Conservation (phyloP, 2,113 vertebrate species). For the Phrynocephalus versicolor region DNA sequence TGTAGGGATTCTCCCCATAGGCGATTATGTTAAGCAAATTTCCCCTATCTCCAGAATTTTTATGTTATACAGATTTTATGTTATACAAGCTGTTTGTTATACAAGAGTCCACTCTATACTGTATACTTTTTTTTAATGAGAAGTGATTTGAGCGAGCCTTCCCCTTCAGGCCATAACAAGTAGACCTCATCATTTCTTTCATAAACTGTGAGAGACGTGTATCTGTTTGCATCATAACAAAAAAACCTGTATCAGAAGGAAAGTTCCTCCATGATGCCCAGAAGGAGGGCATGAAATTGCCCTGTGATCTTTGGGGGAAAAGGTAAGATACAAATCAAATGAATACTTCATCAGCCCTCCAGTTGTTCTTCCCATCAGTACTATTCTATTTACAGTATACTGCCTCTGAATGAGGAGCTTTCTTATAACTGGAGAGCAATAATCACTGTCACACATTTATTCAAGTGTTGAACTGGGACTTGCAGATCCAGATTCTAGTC, state of each 20-base stretch:
- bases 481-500: no score
- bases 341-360: background rate
- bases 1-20: no score
- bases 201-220: no score
- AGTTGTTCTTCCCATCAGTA: background rate
- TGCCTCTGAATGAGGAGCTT: background rate
- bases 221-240: background rate
- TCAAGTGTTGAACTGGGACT: no score
- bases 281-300: background rate
- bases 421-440: background rate
- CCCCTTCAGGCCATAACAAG: background rate
- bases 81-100: no score
- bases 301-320: background rate
- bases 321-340: background rate
- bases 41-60: no score
- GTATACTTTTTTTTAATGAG: no score
- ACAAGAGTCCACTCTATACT: no score
- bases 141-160: no score
- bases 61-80: no score
- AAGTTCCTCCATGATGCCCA: background rate
- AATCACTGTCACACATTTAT: no score
- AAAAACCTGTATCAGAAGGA: background rate
- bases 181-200: background rate
- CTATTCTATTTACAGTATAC: background rate
- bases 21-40: no score